Conservation (phyloP, 2,113 vertebrate genomes). For the Pteronura brasiliensis region DNA sequence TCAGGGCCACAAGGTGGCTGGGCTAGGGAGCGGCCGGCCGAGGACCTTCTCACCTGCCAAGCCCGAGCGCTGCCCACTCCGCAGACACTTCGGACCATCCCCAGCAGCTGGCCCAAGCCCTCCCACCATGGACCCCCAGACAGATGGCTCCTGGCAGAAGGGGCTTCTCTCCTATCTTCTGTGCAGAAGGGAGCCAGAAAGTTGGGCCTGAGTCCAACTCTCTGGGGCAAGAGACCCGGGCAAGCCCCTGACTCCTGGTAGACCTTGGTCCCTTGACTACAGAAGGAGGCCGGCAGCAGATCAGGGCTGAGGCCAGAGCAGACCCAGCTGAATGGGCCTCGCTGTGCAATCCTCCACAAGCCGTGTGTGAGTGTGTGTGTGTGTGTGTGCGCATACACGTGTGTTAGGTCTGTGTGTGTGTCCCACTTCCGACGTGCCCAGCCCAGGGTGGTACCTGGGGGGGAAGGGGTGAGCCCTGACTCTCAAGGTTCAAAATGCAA, state of each 20-base stretch:
- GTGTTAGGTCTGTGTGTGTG: fast-evolving
- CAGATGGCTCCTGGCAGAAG: not conserved
- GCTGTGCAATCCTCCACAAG: not conserved
- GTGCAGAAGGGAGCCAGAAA: not conserved
- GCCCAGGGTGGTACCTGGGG: fast-evolving
- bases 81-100: fast-evolving
- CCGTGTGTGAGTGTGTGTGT: fast-evolving
- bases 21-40: not conserved
- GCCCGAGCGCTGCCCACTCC: not conserved
- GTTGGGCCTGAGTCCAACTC: fast-evolving
- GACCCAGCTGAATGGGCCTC: fast-evolving
- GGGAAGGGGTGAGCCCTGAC: fast-evolving
- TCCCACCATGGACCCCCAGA: not conserved
- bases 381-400: fast-evolving
- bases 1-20: not conserved
- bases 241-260: not conserved
- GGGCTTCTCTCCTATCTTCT: fast-evolving
- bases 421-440: not conserved
- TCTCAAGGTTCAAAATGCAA: fast-evolving
- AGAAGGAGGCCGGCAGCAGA: not conserved
- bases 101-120: not conserved
- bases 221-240: not conserved
- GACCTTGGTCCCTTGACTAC: fast-evolving
- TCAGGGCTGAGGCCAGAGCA: fast-evolving
- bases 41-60: not conserved